phyloP scores from a whole-genome alignment of 2,888 invertebrate genomes.

The Chrysopilus asiliformis region DNA sequence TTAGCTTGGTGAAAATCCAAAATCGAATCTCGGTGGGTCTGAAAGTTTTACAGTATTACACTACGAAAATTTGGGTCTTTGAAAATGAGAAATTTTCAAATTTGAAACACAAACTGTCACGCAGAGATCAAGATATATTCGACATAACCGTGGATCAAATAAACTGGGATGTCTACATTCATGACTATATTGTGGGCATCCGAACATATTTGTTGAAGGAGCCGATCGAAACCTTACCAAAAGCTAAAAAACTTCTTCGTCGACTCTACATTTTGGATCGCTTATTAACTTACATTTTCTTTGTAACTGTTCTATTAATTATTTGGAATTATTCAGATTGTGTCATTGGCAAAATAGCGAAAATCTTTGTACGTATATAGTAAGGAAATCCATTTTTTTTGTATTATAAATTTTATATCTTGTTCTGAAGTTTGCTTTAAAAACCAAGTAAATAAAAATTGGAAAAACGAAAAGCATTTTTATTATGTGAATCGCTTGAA shows the following conservation, averaged over 20 bases:
- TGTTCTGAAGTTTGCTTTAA: too few relatives aligned
- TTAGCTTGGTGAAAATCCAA: conserved; percentile 46
- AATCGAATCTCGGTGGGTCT: conserved; percentile 44
- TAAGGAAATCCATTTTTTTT: too few relatives aligned
- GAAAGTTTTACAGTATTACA: conserved; percentile 60
- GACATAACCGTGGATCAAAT: conserved; percentile 41
- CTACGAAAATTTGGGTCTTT: conserved; percentile 67
- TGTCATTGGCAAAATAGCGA: too few relatives aligned
- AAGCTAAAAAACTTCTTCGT: conserved; percentile 39
- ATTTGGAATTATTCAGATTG: conserved; percentile 32
- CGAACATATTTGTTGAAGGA: conserved; percentile 75
- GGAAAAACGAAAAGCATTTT: too few relatives aligned
- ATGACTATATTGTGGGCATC: conserved; percentile 66
- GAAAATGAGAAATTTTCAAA: conserved; percentile 45
- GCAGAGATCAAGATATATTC: conserved; percentile 46
- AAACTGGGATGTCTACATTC: conserved; percentile 51
- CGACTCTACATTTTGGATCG: conserved; percentile 41
- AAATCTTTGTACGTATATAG: too few relatives aligned
- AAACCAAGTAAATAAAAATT: too few relatives aligned
- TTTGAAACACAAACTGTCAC: conserved; percentile 39
- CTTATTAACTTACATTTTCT: conserved; percentile 24
- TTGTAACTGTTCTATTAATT: conserved; percentile 25
- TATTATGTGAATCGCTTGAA: too few relatives aligned
- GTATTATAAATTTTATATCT: too few relatives aligned
- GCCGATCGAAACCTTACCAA: conserved; percentile 58